These are phyloP conservation scores for Cyprinella venusta DNA, from an alignment of 2,797 vertebrate species.

Conservation along the genomic window DNA sequence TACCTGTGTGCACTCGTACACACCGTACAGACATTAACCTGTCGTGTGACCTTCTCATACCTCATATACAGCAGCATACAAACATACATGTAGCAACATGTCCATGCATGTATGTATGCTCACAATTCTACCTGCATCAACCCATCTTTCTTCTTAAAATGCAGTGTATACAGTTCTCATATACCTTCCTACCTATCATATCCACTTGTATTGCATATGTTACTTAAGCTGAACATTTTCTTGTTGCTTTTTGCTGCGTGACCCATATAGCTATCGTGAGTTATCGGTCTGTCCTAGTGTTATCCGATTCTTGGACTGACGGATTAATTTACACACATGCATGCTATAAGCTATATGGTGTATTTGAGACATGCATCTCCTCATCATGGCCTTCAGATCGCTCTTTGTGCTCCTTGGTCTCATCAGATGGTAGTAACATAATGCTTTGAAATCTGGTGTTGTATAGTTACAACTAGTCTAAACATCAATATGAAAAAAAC, in stretches of 20 bases:
- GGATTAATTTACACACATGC: neutral
- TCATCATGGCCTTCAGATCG: neutral
- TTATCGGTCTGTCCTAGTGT: neutral
- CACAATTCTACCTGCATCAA: neutral
- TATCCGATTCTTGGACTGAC: neutral
- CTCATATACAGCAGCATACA: slow-evolving; percentile 37
- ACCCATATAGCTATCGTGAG: slow-evolving; percentile 8
- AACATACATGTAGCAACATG: slow-evolving; percentile 35
- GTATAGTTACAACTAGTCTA: neutral
- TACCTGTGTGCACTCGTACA: slow-evolving; percentile 32
- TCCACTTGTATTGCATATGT: slow-evolving; percentile 15
- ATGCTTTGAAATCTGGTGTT: neutral
- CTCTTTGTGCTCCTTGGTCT: neutral
- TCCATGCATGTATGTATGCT: slow-evolving; percentile 15
- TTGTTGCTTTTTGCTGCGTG: neutral
- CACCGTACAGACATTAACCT: slow-evolving; percentile 23
- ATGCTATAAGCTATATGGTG: slow-evolving; percentile 1
- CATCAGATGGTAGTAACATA: neutral
- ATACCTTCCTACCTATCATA: neutral
- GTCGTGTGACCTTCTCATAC: slow-evolving; percentile 31
- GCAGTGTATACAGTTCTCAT: neutral
- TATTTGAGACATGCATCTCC: neutral
- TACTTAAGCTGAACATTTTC: slow-evolving; percentile 12
- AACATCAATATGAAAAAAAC: neutral
- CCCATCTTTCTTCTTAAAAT: neutral